These are phyloP conservation scores for Xylocopa sonorina DNA, from an alignment of 1,140 invertebrate species.

Conservation along the genomic window DNA sequence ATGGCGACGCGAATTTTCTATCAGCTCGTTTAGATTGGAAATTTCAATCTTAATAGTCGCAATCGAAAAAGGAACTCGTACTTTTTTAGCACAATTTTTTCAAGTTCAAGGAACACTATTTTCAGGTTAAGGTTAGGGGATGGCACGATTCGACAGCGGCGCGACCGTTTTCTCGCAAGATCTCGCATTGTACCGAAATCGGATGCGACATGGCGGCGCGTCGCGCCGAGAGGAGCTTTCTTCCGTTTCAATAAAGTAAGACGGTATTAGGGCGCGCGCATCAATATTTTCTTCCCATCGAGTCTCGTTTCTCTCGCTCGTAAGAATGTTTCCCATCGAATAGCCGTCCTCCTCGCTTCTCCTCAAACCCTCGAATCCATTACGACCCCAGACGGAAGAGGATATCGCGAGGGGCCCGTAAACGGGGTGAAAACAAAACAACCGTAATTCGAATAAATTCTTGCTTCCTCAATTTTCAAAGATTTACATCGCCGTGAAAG, in stretches of 20 bases:
- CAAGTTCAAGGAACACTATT: no score
- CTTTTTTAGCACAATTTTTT: no score
- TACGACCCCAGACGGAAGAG: no score
- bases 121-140: no score
- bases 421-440: background rate
- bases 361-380: background rate
- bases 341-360: background rate
- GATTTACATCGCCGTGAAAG: background rate
- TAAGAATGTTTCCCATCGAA: background rate
- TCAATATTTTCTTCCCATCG: conserved; percentile 13
- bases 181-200: background rate
- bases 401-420: no score
- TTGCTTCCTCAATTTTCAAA: background rate
- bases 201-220: background rate
- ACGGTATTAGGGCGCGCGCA: background rate
- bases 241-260: background rate
- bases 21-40: no score
- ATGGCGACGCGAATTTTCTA: no score
- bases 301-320: background rate
- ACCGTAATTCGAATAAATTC: background rate
- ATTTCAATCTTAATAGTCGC: no score
- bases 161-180: background rate
- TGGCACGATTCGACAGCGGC: no score
- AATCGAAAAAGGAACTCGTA: no score
- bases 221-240: background rate